phyloP scores from a whole-genome alignment of 2,113 vertebrate genomes.

The Urocolius indicus region DNA sequence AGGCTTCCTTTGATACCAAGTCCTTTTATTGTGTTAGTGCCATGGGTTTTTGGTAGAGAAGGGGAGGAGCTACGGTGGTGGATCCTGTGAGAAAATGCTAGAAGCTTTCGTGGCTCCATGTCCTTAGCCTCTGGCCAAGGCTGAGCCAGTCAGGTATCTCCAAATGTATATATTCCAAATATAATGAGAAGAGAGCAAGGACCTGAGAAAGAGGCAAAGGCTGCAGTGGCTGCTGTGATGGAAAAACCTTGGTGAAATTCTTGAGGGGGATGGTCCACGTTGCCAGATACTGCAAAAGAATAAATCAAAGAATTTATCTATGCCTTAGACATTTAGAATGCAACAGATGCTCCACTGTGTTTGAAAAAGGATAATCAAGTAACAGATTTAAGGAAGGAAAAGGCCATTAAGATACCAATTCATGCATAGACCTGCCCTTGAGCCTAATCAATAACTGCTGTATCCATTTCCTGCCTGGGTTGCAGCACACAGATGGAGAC shows the following conservation, averaged over 20 bases:
- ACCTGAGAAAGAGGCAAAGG: neutral
- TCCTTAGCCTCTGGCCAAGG: no score
- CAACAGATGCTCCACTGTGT: neutral
- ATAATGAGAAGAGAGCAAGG: neutral
- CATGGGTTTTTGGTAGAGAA: no score
- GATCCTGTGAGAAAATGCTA: no score
- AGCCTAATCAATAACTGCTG: neutral
- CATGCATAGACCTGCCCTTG: neutral
- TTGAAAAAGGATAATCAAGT: neutral
- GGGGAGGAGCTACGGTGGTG: no score
- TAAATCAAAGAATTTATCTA: neutral
- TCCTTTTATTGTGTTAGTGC: neutral
- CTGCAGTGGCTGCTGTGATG: neutral
- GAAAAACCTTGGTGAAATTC: neutral
- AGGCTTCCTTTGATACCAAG: neutral
- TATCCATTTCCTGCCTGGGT: neutral
- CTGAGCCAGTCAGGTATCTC: no score
- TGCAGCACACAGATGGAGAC: neutral
- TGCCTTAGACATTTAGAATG: neutral
- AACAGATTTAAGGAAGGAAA: neutral
- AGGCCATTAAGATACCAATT: neutral
- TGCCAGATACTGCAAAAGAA: neutral
- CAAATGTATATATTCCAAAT: neutral
- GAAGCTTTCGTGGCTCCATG: no score
- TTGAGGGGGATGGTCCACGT: neutral